Evolutionary conservation across 1,140 invertebrate species (phyloP), one percentile per base, ranked within the genome.

Genomic region (Megalopta genalis): DNA sequence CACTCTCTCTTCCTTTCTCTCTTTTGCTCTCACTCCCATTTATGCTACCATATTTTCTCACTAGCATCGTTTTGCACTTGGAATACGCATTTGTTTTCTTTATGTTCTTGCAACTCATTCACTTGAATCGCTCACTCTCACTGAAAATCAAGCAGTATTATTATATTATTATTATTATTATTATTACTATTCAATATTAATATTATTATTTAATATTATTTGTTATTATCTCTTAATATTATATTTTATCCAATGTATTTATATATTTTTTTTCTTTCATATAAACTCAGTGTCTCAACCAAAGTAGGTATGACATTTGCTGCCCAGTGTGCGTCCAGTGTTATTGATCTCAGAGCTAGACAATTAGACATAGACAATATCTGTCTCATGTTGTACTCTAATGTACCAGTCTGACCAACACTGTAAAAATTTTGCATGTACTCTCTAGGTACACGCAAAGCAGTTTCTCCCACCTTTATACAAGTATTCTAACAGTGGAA

Each of bases 71-170:
- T 76, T 79, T 67, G 67, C 80, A 85, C 46, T 81, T 74, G 49
- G 65, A 84, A 67, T 74, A 80, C 73, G 74, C 79, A 67, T 73
- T 72, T 81, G 14, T 65, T 54, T 71, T 37, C 39, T 80, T 69
- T 74, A 52, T 18, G 23, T 80, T 66, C 37, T 37, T 74, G 21
- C 42, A 68, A 80, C 68, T 23, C 62, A 67, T 77, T 62, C 78
- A 18, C 54, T 81, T 83, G 32, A 75, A 76, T 79, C 68, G 80
- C 70, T 82, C 80, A 83, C 82, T 82, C 89, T 82, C 91, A 93
- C 86, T 92, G 88, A 91, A 93, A 93, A 93, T 87, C 91, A 93
- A 93, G 93, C 93, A 90, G 84, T 93, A 92, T 93, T 90, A 18
- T 52, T 52, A 66, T 82, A 72, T 64, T 78, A 78, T 54, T 72